Evolutionary conservation across 1,140 invertebrate species (phyloP).

Genomic region (Papilio machaon): DNA sequence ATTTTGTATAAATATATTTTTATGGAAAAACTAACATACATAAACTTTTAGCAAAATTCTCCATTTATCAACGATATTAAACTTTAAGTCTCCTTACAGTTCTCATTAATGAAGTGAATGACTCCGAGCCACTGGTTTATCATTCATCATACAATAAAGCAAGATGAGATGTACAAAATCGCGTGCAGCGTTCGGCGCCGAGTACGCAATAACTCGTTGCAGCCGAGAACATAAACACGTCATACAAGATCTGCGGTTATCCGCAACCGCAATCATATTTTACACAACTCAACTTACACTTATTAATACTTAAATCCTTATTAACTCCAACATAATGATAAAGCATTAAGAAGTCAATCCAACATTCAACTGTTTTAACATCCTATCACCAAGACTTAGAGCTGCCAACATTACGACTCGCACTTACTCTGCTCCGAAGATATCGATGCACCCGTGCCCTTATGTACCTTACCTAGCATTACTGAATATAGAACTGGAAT

Average conservation of each 20-base stretch:
- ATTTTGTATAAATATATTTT: too few relatives aligned
- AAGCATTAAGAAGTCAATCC: too few relatives aligned
- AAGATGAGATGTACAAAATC: background rate
- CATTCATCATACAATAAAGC: background rate
- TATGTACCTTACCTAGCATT: too few relatives aligned
- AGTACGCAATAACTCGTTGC: background rate
- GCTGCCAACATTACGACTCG: background rate
- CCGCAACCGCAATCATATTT: conserved; percentile 9
- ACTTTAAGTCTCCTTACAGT: too few relatives aligned
- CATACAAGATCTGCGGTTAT: background rate
- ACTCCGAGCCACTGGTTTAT: background rate
- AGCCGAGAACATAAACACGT: conserved; percentile 7
- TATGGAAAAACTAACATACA: too few relatives aligned
- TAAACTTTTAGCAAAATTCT: too few relatives aligned
- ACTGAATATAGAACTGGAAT: too few relatives aligned
- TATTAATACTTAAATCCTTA: background rate
- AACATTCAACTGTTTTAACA: background rate
- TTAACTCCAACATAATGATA: background rate
- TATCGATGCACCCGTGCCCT: too few relatives aligned
- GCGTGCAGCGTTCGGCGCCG: conserved; percentile 11
- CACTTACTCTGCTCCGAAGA: too few relatives aligned
- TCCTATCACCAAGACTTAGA: background rate
- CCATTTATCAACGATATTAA: background rate
- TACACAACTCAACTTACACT: conserved; percentile 16
- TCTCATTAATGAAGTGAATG: background rate